A percentile compares a stretch with the other conserved stretches of the same genome.
These are phyloP conservation scores for Pterois miles DNA, from an alignment of 2,797 vertebrate genomes.

Conservation along the genomic window DNA sequence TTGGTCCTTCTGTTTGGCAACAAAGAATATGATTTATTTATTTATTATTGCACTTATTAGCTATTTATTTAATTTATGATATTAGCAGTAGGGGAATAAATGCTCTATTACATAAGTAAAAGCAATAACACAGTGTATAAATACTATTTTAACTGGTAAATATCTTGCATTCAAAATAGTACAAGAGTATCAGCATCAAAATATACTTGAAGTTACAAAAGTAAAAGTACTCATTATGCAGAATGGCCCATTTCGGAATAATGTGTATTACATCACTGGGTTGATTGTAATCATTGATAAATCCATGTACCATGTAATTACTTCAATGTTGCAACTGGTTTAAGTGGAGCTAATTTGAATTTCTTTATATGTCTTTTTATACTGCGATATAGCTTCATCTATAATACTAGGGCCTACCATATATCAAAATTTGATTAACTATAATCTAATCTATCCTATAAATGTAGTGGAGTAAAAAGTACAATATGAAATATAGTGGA, in stretches of 20 bases:
- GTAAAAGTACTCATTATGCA: not conserved
- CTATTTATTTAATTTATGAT: not conserved
- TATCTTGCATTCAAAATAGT: not conserved
- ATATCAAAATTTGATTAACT: too few relatives aligned
- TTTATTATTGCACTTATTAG: not conserved
- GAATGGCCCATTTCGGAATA: not conserved
- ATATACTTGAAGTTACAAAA: not conserved
- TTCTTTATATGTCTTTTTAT: not conserved
- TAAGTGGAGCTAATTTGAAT: not conserved
- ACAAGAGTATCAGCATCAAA: not conserved
- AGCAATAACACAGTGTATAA: not conserved
- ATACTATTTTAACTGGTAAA: not conserved
- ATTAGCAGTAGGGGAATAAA: not conserved
- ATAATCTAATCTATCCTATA: too few relatives aligned
- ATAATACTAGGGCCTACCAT: not conserved
- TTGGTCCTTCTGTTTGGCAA: not conserved
- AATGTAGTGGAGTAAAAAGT: not conserved
- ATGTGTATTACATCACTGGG: not conserved
- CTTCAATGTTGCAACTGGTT: not conserved
- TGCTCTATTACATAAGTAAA: not conserved
- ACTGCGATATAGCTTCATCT: not conserved
- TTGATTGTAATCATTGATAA: not conserved
- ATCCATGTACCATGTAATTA: not conserved
- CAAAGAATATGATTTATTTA: not conserved
- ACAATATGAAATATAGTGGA: not conserved